Base-by-base conservation (phyloP, 2,113 vertebrate species). In the Ophthalmolycus amberensis region DNA sequence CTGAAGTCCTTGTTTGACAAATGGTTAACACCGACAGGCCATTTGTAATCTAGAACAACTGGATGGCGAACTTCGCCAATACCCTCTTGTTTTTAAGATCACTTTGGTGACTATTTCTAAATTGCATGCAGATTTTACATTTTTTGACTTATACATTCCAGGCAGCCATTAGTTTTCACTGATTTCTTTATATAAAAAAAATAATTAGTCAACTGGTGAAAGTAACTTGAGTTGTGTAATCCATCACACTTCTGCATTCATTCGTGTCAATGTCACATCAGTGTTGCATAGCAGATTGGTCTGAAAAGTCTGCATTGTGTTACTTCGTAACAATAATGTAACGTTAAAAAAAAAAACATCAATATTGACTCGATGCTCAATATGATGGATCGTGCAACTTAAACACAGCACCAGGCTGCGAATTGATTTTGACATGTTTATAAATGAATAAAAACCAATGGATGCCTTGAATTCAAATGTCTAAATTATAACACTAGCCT, bases 1-100 rank as follows among this genome's bases (percentile, higher is more conserved):
- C n/a, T 46, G 22, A 64, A 64, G 75, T 50, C 54, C 7, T 52
- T 59, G 48, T 79, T 76, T 88, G 71, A 72, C 32, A 64, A 52
- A 82, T 64, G 62, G 64, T 11, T 29, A 32, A 38, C 16, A 67
- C 34, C 40, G 42, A 48, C 60, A 70, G 38, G 20, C 50, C 20
- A 37, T 68, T 83, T 72, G 40, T 79, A 32, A 69, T 63, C 10
- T 22, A 14, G 25, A 65, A 50, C 16, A 56, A 79, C 16, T 78
- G 22, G 48, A 82, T 18, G 11, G 8, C 37, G 12, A 48, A 71
- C 20, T 32, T 56, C 0, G 22, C 4, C 18, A 37, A 54, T 27
- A 10, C 2, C 60, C 11, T 32, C 27, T 29, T 37, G 54, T n/a
- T 50, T 50, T 3, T 6, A 72, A 34, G 16, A 62, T 48, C 42